Base-by-base conservation (phyloP, 1,140 invertebrate species). In the Drosophila equinoxialis region DNA sequence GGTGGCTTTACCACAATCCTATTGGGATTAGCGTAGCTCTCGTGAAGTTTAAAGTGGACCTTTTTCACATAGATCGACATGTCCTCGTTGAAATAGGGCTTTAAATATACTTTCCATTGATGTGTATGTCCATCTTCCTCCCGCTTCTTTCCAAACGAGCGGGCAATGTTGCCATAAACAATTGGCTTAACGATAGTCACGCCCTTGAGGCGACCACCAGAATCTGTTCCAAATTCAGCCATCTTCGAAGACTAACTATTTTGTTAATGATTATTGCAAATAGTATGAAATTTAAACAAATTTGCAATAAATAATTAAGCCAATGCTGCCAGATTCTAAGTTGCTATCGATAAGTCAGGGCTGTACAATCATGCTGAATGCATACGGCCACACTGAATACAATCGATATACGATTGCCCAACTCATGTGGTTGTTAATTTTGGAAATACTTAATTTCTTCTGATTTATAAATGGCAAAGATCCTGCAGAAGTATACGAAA, bases 81-180 rank as follows among this genome's bases (percentile, higher is more conserved):
- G 81, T 99, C 98, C 93, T 98, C 97, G 84, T 98, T 97, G 11
- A 94, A 94, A 91, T 97, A 99, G 0, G 99, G 97, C 92, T 99
- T 99, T 0, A 99, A 94, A 92, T 99, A 99, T 2, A 99, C 97
- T 14, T 97, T 99, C 99, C 99, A 99, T 82, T 99, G 96, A 94
- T 99, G 99, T 1, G 99, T 99, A 87, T 99, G 99, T 0, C 98
- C 98, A 94, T 99, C 98, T 92, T 98, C 97, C 91, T 99, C 98
- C n/a, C 98, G 94, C 92, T 99, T 99, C 84, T 98, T 97, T 0
- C 98, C 98, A 94, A 99, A 99, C 91, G 98, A 98, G 70, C 97
- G 93, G 0, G 99, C 98, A 66, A 98, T 94, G 92, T 99, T 99
- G 3, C 99, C 99, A 93, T 98, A 99, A 4, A 99, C 96, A 90